Evolutionary conservation across 1,140 invertebrate species (phyloP).

Genomic region (Proales similis): DNA sequence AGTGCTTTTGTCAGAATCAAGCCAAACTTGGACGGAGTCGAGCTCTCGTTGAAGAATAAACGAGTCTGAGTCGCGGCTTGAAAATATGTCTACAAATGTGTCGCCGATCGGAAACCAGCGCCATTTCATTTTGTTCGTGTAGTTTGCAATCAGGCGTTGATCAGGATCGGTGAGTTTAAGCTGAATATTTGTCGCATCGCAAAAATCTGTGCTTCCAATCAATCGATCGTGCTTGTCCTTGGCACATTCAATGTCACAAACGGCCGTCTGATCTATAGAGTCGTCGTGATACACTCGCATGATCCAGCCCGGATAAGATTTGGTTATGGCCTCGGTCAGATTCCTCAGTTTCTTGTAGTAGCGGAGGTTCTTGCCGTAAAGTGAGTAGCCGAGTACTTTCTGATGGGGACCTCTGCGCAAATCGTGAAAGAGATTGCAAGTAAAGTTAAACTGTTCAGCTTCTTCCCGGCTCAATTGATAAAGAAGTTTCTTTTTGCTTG

Average conservation of each 20-base stretch:
- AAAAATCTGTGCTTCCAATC: conserved; percentile 25
- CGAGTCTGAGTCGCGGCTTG: conserved; percentile 12
- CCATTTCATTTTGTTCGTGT: conserved; percentile 21
- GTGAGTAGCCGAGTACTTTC: conserved; percentile 1
- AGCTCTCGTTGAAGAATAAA: conserved; percentile 6
- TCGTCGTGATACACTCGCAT: conserved; percentile 20
- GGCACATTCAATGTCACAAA: neutral
- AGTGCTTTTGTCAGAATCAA: neutral
- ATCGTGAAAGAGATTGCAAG: neutral
- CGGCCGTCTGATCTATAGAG: neutral
- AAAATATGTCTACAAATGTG: neutral
- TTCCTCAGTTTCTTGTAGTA: conserved; percentile 7
- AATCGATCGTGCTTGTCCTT: neutral
- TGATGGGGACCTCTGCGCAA: neutral
- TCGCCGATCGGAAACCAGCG: conserved; percentile 16
- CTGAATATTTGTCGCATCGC: neutral
- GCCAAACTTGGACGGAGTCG: conserved; percentile 26
- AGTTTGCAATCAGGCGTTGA: neutral
- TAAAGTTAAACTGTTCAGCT: too few species aligned
- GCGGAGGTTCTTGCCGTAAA: neutral
- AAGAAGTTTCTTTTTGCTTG: too few species aligned
- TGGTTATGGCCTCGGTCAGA: neutral
- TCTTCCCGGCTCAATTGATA: too few species aligned
- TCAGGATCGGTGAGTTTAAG: neutral
- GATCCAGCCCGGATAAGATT: conserved; percentile 2